Base-by-base conservation (phyloP, 2,797 vertebrate genomes). In the Salarias fasciatus region DNA sequence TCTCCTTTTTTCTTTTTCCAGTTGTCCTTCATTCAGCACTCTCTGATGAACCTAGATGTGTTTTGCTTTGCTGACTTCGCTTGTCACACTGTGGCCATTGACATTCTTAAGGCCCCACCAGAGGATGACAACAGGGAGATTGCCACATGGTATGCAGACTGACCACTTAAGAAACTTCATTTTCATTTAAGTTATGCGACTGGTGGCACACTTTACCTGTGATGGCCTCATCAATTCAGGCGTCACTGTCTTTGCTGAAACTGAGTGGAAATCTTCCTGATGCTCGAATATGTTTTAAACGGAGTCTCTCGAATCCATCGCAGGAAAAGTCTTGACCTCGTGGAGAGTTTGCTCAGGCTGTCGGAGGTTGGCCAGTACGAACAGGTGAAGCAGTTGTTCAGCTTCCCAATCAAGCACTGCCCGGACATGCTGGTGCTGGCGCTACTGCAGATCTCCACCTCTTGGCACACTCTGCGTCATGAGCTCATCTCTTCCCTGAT, bases 121-220 rank as follows among this genome's bases (percentile, higher is more conserved):
- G 98, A 99, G 84, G 98, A 99, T 85, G 98, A 99, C 90, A 99
- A 99, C 91, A 92, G 97, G 86, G 98, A 99, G 91, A 99, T 99
- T 76, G 97, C 96, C 37, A 99, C 97, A 59, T 99, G 97, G 97
- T 98, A 94, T 80, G 63, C 13, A 63, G 11, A 15, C 45, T 46
- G 1, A 35, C 33, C 9, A 35, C 1, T 35, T 35, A 6, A 35
- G 5, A 6, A 35, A 33, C 33, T 6, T 6, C 6, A 33, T 3
- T 35, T 35, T 33, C 33, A 3, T 9, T 35, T 1, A 35, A 35
- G 33, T 35, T 9, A 35, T 35, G 33, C 6, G 5, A 35, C 35
- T 9, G 1, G 33, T 9, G 4, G 6, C 35, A 35, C 6, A 35
- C 5, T 35, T 6, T 33, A 35, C 6, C 33, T 35, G 33, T 9